Conservation (phyloP, 2,797 vertebrate species). For the Brotula barbata region DNA sequence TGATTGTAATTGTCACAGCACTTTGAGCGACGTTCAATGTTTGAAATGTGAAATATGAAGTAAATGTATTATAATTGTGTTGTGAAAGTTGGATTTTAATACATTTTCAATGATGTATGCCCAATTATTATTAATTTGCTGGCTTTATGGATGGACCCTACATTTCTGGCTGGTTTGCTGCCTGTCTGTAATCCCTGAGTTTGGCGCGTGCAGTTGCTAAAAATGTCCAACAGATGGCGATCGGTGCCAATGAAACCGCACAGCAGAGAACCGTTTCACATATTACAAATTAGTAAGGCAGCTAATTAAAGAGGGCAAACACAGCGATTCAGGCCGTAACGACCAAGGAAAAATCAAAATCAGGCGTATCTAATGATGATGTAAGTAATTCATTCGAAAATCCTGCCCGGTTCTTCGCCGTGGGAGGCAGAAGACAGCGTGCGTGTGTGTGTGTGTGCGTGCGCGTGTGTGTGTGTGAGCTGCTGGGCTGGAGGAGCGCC, state of each 20-base stretch:
- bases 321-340: not conserved
- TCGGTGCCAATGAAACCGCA: not conserved
- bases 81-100: too few relatives aligned
- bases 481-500: conserved; percentile 37
- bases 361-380: too few relatives aligned
- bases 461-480: conserved; percentile 3
- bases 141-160: conserved; percentile 44
- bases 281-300: not conserved
- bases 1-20: too few relatives aligned
- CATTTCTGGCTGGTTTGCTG: conserved; percentile 28
- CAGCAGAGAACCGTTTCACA: not conserved
- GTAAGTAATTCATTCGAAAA: not conserved
- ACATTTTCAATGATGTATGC: too few relatives aligned
- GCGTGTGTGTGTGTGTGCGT: not conserved
- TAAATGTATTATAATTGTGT: not conserved
- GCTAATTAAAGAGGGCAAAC: not conserved
- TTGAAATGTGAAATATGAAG: too few relatives aligned
- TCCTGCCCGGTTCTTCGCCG: not conserved
- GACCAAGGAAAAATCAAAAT: not conserved
- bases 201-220: conserved; percentile 1
- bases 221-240: conserved; percentile 45
- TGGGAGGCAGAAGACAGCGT: not conserved
- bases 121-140: too few relatives aligned
- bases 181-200: conserved; percentile 57
- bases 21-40: too few relatives aligned